Conservation (phyloP, 1,140 invertebrate species). For the Melipona quadrifasciata region DNA sequence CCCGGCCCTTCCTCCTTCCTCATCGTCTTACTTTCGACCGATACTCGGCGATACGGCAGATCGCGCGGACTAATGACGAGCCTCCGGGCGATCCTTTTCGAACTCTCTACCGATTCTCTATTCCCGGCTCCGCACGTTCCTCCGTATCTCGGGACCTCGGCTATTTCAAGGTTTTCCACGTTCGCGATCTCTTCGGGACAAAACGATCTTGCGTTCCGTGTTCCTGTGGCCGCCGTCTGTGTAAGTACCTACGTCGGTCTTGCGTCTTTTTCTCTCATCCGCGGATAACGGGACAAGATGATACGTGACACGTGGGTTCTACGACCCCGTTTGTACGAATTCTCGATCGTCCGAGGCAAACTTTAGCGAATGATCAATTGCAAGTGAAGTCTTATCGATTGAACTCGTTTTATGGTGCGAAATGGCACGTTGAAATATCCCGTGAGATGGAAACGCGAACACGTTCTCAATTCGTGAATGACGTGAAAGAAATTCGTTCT, state of each 20-base stretch:
- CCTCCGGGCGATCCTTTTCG: slow-evolving; percentile 45
- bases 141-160: slow-evolving; percentile 17
- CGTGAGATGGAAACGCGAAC: too few relatives aligned
- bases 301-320: background rate
- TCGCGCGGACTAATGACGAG: slow-evolving; percentile 64
- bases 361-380: too few relatives aligned
- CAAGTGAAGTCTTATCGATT: too few relatives aligned
- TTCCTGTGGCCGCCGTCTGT: background rate
- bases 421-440: too few relatives aligned
- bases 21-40: slow-evolving; percentile 36
- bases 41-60: slow-evolving; percentile 59
- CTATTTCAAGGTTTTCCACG: slow-evolving; percentile 27
- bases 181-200: background rate
- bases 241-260: background rate
- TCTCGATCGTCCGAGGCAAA: too few relatives aligned
- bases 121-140: slow-evolving; percentile 1
- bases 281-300: background rate
- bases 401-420: too few relatives aligned
- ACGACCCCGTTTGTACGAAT: too few relatives aligned
- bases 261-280: too few relatives aligned
- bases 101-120: slow-evolving; percentile 26
- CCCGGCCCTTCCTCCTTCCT: background rate
- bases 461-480: too few relatives aligned
- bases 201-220: background rate
- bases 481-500: too few relatives aligned